phyloP scores from a whole-genome alignment of 2,888 invertebrate genomes.

The Julus scandinavius region DNA sequence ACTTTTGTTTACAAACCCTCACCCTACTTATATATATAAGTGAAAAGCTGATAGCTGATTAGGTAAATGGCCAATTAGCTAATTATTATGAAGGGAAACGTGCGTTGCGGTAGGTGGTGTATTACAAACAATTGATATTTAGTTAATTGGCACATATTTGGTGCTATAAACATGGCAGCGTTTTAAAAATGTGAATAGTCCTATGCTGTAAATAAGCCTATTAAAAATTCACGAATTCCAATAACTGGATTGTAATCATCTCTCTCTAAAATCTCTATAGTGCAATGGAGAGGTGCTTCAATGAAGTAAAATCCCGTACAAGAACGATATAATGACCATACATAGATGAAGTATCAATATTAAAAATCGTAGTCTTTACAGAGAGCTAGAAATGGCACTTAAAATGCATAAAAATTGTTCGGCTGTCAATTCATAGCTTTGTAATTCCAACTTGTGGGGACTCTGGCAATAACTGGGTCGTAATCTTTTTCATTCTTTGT shows the following conservation, averaged over 20 bases:
- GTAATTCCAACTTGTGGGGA: slow-evolving; percentile 31
- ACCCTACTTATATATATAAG: too few relatives aligned
- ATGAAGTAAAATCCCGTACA: slow-evolving; percentile 25
- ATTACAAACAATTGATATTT: slow-evolving; percentile 45
- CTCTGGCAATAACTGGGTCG: background rate
- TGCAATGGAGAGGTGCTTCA: slow-evolving; percentile 10
- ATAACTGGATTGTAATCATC: background rate
- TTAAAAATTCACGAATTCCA: slow-evolving; percentile 34
- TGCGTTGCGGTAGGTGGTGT: background rate
- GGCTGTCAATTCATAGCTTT: slow-evolving; percentile 5
- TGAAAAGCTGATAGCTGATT: too few relatives aligned
- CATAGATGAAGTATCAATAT: slow-evolving; percentile 45
- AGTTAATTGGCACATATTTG: slow-evolving; percentile 16
- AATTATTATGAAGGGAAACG: background rate
- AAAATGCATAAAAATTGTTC: slow-evolving; percentile 50
- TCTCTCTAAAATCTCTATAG: background rate
- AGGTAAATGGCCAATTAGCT: background rate
- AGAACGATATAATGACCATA: slow-evolving; percentile 43
- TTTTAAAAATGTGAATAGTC: background rate
- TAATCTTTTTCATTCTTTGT: background rate
- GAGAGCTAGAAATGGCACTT: slow-evolving; percentile 50
- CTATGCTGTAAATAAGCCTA: slow-evolving; percentile 34
- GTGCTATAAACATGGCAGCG: slow-evolving; percentile 32
- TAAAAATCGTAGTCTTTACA: slow-evolving; percentile 43
- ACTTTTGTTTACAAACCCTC: too few relatives aligned